Base-by-base conservation (phyloP, 2,888 invertebrate genomes). In the Dugesia japonica region DNA sequence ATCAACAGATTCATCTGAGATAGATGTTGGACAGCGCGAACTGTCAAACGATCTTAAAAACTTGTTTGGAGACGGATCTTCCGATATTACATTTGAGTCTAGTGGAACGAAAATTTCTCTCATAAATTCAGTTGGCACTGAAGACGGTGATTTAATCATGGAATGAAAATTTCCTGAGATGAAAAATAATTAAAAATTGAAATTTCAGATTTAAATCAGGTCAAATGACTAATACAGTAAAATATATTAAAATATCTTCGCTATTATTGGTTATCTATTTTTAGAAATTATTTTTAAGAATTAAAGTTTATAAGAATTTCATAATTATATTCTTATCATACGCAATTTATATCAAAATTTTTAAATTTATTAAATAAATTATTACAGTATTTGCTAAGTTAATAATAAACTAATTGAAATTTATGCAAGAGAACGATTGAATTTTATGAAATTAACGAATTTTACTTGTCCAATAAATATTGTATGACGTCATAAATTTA, bases 91-190 rank as follows among this genome's bases (percentile, higher is more conserved):
- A 7, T n/a, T 20, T 4, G 56, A 56, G 23, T 56, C 23, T 20
- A 20, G n/a, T 9, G 56, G 56, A n/a, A 56, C 56, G 56, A 20
- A 56, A 56, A 56, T 56, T 20, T 56, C 56, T 56, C 56, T 56
- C 4, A 56, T 56, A n/a, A 56, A 56, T 20, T 56, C 56, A 13
- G 56, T 56, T n/a, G 56, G 23, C n/a, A 56, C 17, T n/a, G 56
- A 56, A 56, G 56, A 13, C 4, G 56, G 17, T n/a, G 56, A 56
- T 56, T 56, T 56, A 56, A 56, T n/a, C 56, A 56, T 56, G 56
- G 56, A 56, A 56, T 56, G 56, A 56, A 56, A 56, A 56, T 56
- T 56, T 56, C 56, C 56, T 56, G 56, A 56, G 56, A 56, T 56
- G 17, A 56, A 20, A 56, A 9, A 9, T 56, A n/a, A 56, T 20